Conservation (phyloP, 2,888 invertebrate genomes). For the Tipula vernalis region DNA sequence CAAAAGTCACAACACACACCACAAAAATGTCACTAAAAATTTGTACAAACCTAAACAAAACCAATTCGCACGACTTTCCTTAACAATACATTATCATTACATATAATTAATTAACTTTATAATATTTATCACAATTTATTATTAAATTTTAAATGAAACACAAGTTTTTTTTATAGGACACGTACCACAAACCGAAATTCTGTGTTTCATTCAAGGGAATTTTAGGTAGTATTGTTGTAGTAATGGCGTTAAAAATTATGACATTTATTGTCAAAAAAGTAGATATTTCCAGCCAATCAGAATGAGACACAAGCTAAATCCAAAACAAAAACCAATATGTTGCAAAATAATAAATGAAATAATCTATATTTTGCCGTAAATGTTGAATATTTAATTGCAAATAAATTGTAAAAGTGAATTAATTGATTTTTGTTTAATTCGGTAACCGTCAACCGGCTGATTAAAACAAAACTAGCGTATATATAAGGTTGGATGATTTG, state of each 20-base stretch:
- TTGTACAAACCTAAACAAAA: neutral
- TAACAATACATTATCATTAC: neutral
- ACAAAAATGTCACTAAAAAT: neutral
- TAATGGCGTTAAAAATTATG: neutral
- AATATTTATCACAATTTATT: neutral
- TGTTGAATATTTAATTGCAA: neutral
- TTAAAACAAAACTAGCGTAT: neutral
- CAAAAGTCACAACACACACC: neutral
- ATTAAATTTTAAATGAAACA: neutral
- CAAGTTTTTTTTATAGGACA: neutral
- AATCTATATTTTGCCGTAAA: neutral
- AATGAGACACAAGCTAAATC: conserved; percentile 8
- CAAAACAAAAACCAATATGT: neutral
- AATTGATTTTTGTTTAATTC: neutral
- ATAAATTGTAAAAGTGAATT: neutral
- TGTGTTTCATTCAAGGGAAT: neutral
- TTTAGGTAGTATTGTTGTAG: neutral
- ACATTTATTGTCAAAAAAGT: neutral
- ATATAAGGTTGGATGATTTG: neutral
- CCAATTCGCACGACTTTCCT: neutral
- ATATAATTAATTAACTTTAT: neutral
- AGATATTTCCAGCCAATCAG: neutral
- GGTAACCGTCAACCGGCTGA: neutral
- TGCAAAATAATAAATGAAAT: neutral
- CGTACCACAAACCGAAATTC: neutral